Evolutionary conservation across 2,113 vertebrate species (phyloP).

Genomic region (Thermophis baileyi): DNA sequence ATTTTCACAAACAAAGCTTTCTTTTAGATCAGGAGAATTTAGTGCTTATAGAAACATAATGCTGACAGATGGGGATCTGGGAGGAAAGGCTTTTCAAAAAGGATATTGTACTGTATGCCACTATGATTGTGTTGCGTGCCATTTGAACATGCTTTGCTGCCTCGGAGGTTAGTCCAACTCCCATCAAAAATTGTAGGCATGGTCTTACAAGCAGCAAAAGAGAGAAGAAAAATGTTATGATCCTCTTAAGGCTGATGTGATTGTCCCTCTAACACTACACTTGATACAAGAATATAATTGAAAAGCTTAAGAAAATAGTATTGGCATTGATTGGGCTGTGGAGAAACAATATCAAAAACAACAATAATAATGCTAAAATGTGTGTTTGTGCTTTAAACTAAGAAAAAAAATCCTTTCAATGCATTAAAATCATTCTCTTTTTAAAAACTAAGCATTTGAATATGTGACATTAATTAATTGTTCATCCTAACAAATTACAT

Average conservation of each 20-base stretch:
- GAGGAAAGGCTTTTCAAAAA: background rate
- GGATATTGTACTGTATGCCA: background rate
- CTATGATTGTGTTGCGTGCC: background rate
- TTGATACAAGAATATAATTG: too few relatives aligned
- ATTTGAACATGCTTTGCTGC: background rate
- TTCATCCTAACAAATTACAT: background rate
- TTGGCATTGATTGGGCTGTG: background rate
- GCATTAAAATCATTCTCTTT: background rate
- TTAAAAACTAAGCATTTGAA: background rate
- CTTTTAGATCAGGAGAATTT: background rate
- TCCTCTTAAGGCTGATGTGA: too few relatives aligned
- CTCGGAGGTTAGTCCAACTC: background rate
- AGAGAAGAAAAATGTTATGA: too few relatives aligned
- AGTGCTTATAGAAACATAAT: background rate
- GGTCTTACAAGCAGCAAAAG: too few relatives aligned
- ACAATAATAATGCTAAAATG: background rate
- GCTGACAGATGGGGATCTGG: background rate
- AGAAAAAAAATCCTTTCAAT: background rate
- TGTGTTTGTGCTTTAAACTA: background rate
- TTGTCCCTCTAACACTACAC: too few relatives aligned
- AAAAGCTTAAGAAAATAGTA: too few relatives aligned
- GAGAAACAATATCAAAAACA: too few relatives aligned
- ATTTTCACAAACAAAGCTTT: background rate
- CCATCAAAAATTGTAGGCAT: too few relatives aligned
- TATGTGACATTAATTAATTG: background rate